phyloP scores from a whole-genome alignment of 2,797 vertebrate genomes.

The Platalea minor region DNA sequence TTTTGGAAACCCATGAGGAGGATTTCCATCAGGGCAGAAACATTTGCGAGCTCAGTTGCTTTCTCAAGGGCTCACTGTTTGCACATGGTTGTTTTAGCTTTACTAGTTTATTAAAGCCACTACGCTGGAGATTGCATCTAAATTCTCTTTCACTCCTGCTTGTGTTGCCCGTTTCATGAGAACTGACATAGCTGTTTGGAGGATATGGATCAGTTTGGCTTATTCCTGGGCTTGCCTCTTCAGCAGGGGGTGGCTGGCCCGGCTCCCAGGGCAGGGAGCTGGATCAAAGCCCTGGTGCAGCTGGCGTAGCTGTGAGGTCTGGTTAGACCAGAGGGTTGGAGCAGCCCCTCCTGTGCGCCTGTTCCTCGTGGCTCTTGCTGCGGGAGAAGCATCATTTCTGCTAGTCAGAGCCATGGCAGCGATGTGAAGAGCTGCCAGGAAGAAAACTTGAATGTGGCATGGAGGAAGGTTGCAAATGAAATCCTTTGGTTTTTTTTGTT shows the following conservation, averaged over 20 bases:
- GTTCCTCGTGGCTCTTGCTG: neutral
- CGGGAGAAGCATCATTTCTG: neutral
- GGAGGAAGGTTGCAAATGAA: neutral
- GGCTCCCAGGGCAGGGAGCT: neutral
- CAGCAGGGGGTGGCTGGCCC: neutral
- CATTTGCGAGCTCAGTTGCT: neutral
- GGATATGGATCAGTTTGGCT: neutral
- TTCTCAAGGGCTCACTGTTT: neutral
- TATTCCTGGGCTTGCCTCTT: neutral
- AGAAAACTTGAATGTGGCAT: fast-evolving
- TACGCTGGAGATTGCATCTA: neutral
- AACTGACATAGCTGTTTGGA: neutral
- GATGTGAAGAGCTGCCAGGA: neutral
- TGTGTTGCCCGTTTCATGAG: neutral
- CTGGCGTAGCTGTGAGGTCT: fast-evolving
- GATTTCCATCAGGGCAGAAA: neutral
- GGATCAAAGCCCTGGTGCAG: neutral
- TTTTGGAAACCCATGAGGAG: neutral
- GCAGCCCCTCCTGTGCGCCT: neutral
- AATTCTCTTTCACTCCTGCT: neutral
- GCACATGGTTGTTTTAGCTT: neutral
- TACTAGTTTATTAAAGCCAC: neutral
- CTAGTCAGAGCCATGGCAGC: neutral
- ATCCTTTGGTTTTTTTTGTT: neutral
- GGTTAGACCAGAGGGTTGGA: neutral